phyloP scores from a whole-genome alignment of 2,888 invertebrate species.

The Macrosoma leucophasiata region DNA sequence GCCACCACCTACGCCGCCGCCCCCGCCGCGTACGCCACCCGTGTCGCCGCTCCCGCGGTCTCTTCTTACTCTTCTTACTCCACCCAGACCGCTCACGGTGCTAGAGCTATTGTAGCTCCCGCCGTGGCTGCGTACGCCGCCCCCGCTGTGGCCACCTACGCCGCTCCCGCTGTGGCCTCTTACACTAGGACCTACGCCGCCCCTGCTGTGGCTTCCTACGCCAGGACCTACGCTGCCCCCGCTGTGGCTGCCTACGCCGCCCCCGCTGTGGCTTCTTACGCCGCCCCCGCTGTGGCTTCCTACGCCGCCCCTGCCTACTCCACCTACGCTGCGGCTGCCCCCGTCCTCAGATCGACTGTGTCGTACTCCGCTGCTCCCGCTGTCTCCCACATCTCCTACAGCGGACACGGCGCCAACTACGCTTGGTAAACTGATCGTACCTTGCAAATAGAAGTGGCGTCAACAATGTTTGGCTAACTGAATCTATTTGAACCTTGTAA shows the following conservation, averaged over 20 bases:
- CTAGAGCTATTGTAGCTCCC: conserved; percentile 26
- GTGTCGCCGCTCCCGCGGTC: conserved; percentile 22
- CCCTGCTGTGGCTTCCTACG: conserved; percentile 33
- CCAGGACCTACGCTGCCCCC: conserved; percentile 28
- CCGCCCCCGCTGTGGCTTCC: conserved; percentile 37
- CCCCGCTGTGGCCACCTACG: conserved; percentile 45
- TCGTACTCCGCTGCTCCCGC: conserved; percentile 77
- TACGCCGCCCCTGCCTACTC: conserved; percentile 30
- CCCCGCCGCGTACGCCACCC: conserved; percentile 21
- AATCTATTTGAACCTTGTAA: no score
- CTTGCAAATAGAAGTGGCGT: conserved; percentile 48
- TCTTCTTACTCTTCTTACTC: conserved; percentile 33
- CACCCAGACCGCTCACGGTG: conserved; percentile 31
- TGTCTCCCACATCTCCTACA: conserved; percentile 78
- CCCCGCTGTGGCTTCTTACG: conserved; percentile 45
- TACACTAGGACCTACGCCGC: conserved; percentile 28
- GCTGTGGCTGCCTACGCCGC: conserved; percentile 29
- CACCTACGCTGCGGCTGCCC: conserved; percentile 44
- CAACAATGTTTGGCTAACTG: no score
- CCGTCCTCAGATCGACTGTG: conserved; percentile 58
- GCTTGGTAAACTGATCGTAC: conserved; percentile 73
- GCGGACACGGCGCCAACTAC: conserved; percentile 79
- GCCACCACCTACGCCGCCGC: conserved; percentile 25
- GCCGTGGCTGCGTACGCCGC: conserved; percentile 31
- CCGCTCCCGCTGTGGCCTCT: conserved; percentile 37